Percentiles rank a stretch among this genome's conserved stretches.
phyloP scores from a whole-genome alignment of 2,888 invertebrate genomes.

The Nymphalis urticae region DNA sequence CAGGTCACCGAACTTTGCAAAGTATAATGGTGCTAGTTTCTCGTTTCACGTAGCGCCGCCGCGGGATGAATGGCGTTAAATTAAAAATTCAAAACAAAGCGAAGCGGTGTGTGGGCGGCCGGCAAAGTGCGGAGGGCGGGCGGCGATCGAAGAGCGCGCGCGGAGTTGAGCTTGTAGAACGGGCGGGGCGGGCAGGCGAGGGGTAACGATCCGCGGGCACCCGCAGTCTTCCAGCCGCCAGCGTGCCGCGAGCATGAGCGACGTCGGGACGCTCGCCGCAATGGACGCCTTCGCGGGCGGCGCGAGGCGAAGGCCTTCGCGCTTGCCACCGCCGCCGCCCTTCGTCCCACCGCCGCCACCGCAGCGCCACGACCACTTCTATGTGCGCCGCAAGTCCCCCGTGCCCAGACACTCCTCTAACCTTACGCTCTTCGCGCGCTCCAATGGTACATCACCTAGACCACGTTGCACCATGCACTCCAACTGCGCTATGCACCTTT shows the following conservation, averaged over 20 bases:
- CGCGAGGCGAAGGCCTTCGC: conserved; percentile 74
- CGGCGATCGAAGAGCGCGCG: conserved; percentile 78
- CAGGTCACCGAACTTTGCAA: conserved; percentile 55
- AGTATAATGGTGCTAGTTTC: conserved; percentile 55
- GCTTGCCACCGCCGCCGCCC: conserved; percentile 77
- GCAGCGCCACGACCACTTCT: conserved; percentile 75
- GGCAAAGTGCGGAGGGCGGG: conserved; percentile 71
- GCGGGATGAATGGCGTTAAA: conserved; percentile 76
- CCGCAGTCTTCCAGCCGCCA: conserved; percentile 79
- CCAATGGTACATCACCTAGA: conserved; percentile 63
- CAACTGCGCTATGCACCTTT: conserved; percentile 31
- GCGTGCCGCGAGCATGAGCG: conserved; percentile 79
- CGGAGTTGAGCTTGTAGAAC: conserved; percentile 62
- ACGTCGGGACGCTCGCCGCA: conserved; percentile 80
- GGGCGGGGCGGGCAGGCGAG: conserved; percentile 64
- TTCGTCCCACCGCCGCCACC: conserved; percentile 77
- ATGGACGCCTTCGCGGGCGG: conserved; percentile 81
- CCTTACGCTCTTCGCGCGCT: conserved; percentile 76
- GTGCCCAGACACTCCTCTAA: conserved; percentile 68
- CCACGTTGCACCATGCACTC: conserved; percentile 45
- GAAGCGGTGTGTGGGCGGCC: conserved; percentile 70
- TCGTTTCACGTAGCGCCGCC: conserved; percentile 55
- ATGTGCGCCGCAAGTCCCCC: conserved; percentile 78
- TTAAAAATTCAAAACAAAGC: conserved; percentile 81
- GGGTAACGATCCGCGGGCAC: conserved; percentile 51